Conservation (phyloP, 2,113 vertebrate species). For the Craseonycteris thonglongyai region DNA sequence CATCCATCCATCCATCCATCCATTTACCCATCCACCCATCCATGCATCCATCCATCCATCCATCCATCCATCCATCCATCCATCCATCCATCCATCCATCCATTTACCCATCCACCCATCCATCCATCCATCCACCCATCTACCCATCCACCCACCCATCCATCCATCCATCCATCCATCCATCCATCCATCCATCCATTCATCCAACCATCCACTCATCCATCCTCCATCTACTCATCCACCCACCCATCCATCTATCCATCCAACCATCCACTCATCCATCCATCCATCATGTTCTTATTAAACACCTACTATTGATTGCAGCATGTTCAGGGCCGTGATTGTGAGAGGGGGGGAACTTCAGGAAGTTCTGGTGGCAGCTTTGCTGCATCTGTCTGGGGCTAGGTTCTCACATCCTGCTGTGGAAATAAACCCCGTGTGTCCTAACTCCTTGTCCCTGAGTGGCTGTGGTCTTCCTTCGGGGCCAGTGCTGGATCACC, state of each 20-base stretch:
- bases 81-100: not conserved
- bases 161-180: not conserved
- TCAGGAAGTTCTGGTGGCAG: not conserved
- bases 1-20: not conserved
- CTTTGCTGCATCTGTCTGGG: fast-evolving
- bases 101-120: not conserved
- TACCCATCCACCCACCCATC: not conserved
- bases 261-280: not conserved
- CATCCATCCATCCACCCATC: not conserved
- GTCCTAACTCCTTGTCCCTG: not conserved
- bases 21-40: not conserved
- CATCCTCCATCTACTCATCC: not conserved
- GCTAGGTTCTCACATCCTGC: not conserved
- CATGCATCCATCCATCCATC: not conserved
- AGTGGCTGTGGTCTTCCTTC: not conserved
- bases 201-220: too few relatives aligned
- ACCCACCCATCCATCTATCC: not conserved
- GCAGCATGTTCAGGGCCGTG: too few relatives aligned
- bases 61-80: not conserved
- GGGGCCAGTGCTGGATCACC: not conserved
- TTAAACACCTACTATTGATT: not conserved
- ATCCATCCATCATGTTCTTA: not conserved
- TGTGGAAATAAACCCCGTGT: not conserved
- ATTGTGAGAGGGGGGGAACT: not conserved
- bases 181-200: not conserved